Evolutionary conservation across 53 echinoderm and acorn worm genomes (phyloP), one percentile per base, ranked within the genome.

Genomic region (Stichopus horrens): DNA sequence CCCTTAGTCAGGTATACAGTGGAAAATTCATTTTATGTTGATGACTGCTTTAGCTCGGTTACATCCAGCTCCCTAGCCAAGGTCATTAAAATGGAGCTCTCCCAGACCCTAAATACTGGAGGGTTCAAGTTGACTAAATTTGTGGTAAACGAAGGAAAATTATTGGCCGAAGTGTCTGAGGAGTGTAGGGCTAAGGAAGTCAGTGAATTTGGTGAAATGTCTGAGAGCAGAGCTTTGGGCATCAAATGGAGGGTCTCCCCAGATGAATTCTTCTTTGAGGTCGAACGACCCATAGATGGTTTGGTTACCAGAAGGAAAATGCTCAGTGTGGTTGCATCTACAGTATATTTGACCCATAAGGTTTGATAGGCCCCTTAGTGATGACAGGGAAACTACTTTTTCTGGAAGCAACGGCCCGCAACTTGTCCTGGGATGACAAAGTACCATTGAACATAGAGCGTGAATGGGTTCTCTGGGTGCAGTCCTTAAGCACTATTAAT

Each of bases 321-420:
- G 83, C 83, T 83, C 6, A 83, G 66, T 59, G 37, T 88, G 14
- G 90, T 93, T n/a, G 74, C 82, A 11, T 90, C 93, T 13, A n/a
- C n/a, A n/a, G n/a, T n/a, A 78, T 93, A 23, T 93, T 86, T 74
- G 93, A 93, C 22, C 90, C 92, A 10, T 66, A 90, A 5, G 92
- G 88, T 13, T 63, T 90, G 54, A 21, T 87, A 21, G 79, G 65
- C 53, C 87, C 81, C 8, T 52, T 87, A 8, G 53, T 87, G 9
- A 73, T 88, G 51, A 21, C 65, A 19, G 91, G 79, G 7, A 91
- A 91, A 37, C n/a, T 75, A 8, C 63, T 91, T 20, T 60, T 91
- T 9, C 91, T 88, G 51, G 87, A 77, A 56, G 83, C 86, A 19
- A 90, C 90, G 74, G 76, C 75, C 10, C 74, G 21, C 9, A 54